A percentile compares a stretch with the other conserved stretches of the same genome.
phyloP scores from a whole-genome alignment of 2,113 vertebrate genomes.

The Panthera tigris region DNA sequence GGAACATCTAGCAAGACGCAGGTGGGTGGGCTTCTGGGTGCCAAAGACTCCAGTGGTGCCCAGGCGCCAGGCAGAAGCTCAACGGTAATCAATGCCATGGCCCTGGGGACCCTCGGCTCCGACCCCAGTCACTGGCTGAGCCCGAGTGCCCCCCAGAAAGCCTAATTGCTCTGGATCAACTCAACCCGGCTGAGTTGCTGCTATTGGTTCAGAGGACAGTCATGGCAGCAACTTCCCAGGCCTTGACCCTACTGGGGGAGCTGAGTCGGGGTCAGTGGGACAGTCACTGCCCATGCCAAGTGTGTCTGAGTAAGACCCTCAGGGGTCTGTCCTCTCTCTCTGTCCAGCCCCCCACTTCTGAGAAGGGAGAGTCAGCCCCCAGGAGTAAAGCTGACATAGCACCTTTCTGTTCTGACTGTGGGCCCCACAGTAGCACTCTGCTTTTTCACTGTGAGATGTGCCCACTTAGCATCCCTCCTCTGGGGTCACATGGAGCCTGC shows the following conservation, averaged over 20 bases:
- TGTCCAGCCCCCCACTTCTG: neutral
- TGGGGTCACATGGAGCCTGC: fast-evolving
- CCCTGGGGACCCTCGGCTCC: fast-evolving
- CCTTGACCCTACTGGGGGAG: neutral
- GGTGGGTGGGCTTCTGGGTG: neutral
- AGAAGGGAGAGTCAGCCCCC: neutral
- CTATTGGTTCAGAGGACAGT: neutral
- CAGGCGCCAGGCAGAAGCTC: neutral
- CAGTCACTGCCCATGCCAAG: neutral
- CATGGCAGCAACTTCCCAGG: neutral
- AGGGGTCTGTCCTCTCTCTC: neutral
- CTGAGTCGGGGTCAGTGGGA: too few relatives aligned
- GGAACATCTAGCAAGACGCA: neutral
- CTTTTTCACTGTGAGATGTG: neutral
- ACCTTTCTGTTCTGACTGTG: neutral
- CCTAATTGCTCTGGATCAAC: too few relatives aligned
- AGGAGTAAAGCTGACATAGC: neutral
- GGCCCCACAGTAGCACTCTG: neutral
- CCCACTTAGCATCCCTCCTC: too few relatives aligned
- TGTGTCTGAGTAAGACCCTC: neutral
- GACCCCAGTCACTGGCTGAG: neutral
- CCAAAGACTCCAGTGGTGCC: fast-evolving
- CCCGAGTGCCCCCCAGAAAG: neutral
- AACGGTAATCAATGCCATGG: fast-evolving
- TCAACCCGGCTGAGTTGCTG: too few relatives aligned